A percentile compares a stretch with the other conserved stretches of the same genome.
Evolutionary conservation across 2,888 invertebrate species (phyloP).

Genomic region (Eupithecia vulgata): DNA sequence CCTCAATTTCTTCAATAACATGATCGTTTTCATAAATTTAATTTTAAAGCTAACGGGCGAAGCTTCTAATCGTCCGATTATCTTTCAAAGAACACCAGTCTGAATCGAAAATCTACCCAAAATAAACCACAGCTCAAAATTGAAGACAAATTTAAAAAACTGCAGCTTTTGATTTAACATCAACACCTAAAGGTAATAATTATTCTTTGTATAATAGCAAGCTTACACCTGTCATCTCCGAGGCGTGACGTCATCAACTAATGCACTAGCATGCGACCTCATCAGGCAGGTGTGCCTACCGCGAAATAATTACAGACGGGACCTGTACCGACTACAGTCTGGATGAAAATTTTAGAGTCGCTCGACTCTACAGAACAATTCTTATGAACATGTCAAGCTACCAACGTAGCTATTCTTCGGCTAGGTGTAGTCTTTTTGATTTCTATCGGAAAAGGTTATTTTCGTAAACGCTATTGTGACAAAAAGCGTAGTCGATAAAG

Average conservation of each 20-base stretch:
- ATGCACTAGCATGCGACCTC: slow-evolving; percentile 72
- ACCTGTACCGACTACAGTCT: neutral
- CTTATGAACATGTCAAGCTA: neutral
- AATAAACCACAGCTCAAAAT: neutral
- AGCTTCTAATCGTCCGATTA: neutral
- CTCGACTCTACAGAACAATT: neutral
- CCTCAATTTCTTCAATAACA: too few relatives aligned
- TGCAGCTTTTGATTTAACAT: neutral
- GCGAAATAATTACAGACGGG: slow-evolving; percentile 69
- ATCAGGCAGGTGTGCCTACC: slow-evolving; percentile 61
- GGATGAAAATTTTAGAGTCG: slow-evolving; percentile 10
- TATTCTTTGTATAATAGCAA: neutral
- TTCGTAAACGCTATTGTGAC: neutral
- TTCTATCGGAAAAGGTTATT: neutral
- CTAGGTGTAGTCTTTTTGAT: neutral
- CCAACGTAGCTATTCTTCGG: neutral
- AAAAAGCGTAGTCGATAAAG: neutral
- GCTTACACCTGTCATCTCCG: slow-evolving; percentile 44
- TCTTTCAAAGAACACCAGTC: neutral
- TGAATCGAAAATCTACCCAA: neutral
- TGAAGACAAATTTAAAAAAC: neutral
- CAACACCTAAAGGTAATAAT: neutral
- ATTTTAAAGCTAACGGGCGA: neutral
- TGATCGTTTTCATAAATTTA: neutral
- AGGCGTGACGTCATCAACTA: slow-evolving; percentile 76